These are phyloP conservation scores for Perca flavescens DNA, from an alignment of 2,113 vertebrate genomes.

Conservation along the genomic window DNA sequence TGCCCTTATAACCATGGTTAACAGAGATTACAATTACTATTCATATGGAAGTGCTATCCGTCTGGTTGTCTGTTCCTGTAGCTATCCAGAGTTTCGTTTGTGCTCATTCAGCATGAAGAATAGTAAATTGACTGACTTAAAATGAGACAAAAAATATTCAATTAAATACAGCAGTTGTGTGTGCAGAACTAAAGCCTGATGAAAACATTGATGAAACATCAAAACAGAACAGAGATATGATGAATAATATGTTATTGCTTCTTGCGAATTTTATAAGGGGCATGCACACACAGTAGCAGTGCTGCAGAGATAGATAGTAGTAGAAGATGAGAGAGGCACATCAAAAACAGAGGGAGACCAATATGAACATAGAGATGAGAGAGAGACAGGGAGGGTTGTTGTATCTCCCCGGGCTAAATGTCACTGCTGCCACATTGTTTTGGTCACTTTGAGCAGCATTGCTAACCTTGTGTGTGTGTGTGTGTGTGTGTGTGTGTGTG, in stretches of 20 bases:
- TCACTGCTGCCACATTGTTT: slow-evolving; percentile 68
- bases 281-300: not conserved
- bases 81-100: not conserved
- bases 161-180: slow-evolving; percentile 18
- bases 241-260: slow-evolving; percentile 18
- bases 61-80: not conserved
- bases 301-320: slow-evolving; percentile 5
- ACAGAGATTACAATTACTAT: no score
- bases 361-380: slow-evolving; percentile 36
- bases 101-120: not conserved
- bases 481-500: not conserved
- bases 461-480: slow-evolving; percentile 16
- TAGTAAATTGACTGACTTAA: not conserved
- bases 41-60: not conserved
- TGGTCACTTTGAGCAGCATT: slow-evolving; percentile 49
- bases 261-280: not conserved
- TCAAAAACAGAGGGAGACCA: slow-evolving; percentile 31
- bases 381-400: slow-evolving; percentile 11
- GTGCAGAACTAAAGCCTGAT: slow-evolving; percentile 7
- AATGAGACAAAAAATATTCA: slow-evolving; percentile 8
- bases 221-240: slow-evolving; percentile 12
- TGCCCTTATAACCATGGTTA: no score
- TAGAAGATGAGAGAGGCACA: not conserved
- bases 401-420: slow-evolving; percentile 62
- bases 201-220: slow-evolving; percentile 18